Evolutionary conservation across 1,140 invertebrate species (phyloP), one percentile per base, ranked within the genome.

Genomic region (Capitella teleta): DNA sequence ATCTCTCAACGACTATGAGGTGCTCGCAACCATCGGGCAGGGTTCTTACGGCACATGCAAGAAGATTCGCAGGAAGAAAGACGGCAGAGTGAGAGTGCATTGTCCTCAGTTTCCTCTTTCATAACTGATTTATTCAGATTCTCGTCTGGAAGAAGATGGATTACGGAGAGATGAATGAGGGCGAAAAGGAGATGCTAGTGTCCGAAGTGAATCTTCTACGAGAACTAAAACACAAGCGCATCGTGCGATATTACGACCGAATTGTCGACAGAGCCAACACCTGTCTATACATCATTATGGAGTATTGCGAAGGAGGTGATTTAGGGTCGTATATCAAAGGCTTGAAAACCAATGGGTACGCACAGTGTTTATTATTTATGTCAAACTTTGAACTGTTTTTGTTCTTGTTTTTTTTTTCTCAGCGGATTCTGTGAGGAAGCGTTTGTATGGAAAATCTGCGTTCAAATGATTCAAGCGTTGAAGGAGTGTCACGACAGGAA

Each of bases 41-140:
- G 68, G 68, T 2, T 71, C 68, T 16, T 71, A 70, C 63, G 68
- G 68, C 37, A 70, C 65, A n/a, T 69, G 67, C 45, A 68, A 67
- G 47, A 71, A 71, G 53, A 62, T 71, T n/a, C 48, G 58, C 32
- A 54, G 68, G 18, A 67, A 66, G 45, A 64, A 59, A 56, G 68
- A 71, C 61, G 64, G 67, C 44, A 68, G 64, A 63, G 67, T 71
- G 57, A 12, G 25, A 26, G 42, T 14, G 8, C 23, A 6, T 14
- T 25, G 8, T 23, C 19, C 38, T 19, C 18, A 41, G 12, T 19
- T 41, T 41, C 18, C n/a, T n/a, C 38, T 41, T 19, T 41, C 38
- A 12, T 19, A n/a, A 41, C 18, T 41, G 12, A 14, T 8, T 41
- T 41, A 41, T 19, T 1, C 24, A 71, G 68, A 53, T 71, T 0